Conservation (phyloP, 2,797 vertebrate species). For the Microctenopoma stevenorrisi region DNA sequence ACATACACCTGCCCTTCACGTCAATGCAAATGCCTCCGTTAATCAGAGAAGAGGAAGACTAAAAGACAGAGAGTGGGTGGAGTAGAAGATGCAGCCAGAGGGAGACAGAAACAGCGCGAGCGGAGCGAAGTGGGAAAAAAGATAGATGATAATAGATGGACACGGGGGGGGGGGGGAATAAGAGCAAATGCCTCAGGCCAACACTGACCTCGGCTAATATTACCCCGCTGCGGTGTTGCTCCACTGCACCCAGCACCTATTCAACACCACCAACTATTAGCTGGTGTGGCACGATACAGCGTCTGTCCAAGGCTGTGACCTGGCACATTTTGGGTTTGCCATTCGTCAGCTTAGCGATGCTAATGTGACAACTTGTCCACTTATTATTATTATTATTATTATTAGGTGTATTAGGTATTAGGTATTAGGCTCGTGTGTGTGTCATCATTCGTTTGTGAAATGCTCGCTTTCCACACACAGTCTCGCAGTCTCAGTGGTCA, state of each 20-base stretch:
- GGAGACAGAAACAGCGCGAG: neutral
- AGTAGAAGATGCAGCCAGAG: neutral
- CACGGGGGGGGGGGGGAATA: conserved; percentile 9
- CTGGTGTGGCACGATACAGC: conserved; percentile 36
- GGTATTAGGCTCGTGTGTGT: no score
- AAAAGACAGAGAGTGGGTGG: neutral
- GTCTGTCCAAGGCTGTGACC: conserved; percentile 45
- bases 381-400: no score
- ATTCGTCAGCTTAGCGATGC: conserved; percentile 21
- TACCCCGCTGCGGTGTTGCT: conserved; percentile 67
- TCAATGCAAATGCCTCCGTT: conserved; percentile 25
- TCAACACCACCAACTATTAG: conserved; percentile 47
- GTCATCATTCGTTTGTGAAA: conserved; percentile 18
- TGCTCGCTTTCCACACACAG: neutral
- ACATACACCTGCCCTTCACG: conserved; percentile 12
- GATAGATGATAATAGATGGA: no score
- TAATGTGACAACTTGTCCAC: conserved; percentile 17
- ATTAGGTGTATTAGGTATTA: no score
- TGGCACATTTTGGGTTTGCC: conserved; percentile 28
- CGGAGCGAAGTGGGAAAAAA: no score
- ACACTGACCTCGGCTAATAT: conserved; percentile 77
- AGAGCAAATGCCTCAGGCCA: conserved; percentile 58
- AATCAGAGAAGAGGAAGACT: neutral
- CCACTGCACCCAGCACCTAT: conserved; percentile 63
- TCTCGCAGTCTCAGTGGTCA: conserved; percentile 23